Evolutionary conservation across 1,140 invertebrate genomes (phyloP), one percentile per base, ranked within the genome.

Genomic region (Drosophila novamexicana): DNA sequence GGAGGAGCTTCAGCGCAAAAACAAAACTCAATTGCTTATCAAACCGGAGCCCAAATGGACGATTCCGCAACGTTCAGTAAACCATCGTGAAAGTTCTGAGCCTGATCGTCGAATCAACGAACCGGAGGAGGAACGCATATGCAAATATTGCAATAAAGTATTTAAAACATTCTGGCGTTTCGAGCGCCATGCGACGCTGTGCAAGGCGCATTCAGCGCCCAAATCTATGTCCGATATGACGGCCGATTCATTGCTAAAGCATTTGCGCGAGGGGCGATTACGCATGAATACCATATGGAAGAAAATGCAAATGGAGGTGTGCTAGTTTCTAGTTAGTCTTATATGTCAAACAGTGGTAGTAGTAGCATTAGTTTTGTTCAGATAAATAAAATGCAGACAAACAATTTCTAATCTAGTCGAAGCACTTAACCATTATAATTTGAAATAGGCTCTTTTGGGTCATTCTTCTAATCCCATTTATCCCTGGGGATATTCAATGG

Each of bases 11-110:
- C 83, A 79, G 45, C 58, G 76, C 7, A 88, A 83, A 2, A 88
- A 86, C 44, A 88, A 86, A 29, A 88, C 76, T 0, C 83, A 86
- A 7, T 29, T 86, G 36, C 37, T 86, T 7, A 77, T 86, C 5
- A 86, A 86, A 16, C 40, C 72, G 9, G 83, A 86, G 49, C 83
- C 79, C 9, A 79, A 70, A 14, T 76, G 79, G 76, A 16, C 47
- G 7, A 39, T 68, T 36, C 32, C 77, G 1, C 32, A 12, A 16
- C 40, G 32, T 0, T 0, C 16, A 3, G 2, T 1, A 7, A 65
- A 57, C 7, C 16, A 6, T 1, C 56, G 6, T 6, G 45, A 61
- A 36, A 61, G 22, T 10, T 16, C 53, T 22, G 61, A 54, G 7
- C 12, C 14, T 1, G 42, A 65, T 14, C 37, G 6, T 0, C 58